Percentiles rank a stretch among this genome's conserved stretches.
Conservation (phyloP, 64 coral and sea anemone species). For the Montipora cactus region DNA sequence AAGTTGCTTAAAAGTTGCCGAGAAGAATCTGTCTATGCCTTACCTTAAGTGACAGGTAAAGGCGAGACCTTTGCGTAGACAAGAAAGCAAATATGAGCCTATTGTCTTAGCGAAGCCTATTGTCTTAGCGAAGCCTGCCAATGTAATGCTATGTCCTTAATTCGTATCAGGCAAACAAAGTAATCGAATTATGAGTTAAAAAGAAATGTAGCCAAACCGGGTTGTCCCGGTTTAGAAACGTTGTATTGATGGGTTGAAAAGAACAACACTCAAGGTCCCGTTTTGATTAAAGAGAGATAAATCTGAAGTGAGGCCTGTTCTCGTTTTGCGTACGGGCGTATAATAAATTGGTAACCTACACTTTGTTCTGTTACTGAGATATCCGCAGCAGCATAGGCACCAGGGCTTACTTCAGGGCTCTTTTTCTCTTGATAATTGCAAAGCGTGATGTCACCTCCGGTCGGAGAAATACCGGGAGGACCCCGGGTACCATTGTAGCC, state of each 20-base stretch:
- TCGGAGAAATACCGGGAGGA: neutral
- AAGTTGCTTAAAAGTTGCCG: too few species aligned
- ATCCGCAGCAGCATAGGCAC: neutral
- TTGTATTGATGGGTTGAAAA: neutral
- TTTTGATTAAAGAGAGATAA: too few species aligned
- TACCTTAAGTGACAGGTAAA: too few species aligned
- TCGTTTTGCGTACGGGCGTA: neutral
- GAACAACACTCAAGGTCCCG: neutral
- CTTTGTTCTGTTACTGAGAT: neutral
- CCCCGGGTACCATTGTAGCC: conserved; percentile 34
- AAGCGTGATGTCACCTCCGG: neutral
- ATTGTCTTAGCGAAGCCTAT: too few species aligned
- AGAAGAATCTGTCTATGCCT: too few species aligned
- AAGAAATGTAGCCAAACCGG: too few species aligned
- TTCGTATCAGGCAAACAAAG: too few species aligned
- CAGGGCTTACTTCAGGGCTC: accelerated
- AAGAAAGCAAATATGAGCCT: too few species aligned
- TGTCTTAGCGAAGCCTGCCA: too few species aligned
- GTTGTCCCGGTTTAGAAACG: neutral
- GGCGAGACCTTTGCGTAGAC: too few species aligned
- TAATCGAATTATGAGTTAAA: too few species aligned
- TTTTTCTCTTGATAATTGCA: neutral
- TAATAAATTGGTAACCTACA: neutral
- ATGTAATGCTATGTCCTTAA: too few species aligned
- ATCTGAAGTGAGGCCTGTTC: neutral